Percentiles rank a stretch among this genome's conserved stretches.
phyloP scores from a whole-genome alignment of 2,888 invertebrate genomes.

The Automeris io region DNA sequence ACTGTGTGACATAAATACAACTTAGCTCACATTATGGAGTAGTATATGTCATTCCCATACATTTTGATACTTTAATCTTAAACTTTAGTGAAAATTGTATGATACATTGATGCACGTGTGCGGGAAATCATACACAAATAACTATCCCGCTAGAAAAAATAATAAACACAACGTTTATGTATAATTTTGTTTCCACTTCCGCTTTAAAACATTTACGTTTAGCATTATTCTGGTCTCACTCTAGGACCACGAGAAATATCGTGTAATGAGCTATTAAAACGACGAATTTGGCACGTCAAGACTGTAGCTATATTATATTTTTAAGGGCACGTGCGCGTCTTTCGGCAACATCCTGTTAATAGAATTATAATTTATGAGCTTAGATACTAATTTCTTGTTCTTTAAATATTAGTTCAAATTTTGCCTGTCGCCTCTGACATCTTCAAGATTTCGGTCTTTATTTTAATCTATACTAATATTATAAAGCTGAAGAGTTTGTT shows the following conservation, averaged over 20 bases:
- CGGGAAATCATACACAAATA: not conserved
- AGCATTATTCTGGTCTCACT: constrained; percentile 43
- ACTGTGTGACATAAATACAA: too few relatives aligned
- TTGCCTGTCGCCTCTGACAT: too few relatives aligned
- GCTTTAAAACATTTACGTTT: constrained; percentile 39
- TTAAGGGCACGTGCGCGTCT: constrained; percentile 44
- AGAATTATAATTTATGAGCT: not conserved
- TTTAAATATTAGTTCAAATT: too few relatives aligned
- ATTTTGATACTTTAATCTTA: too few relatives aligned
- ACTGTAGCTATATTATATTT: constrained; percentile 34
- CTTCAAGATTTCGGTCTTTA: too few relatives aligned
- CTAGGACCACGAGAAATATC: constrained; percentile 40
- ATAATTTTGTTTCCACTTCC: constrained; percentile 37
- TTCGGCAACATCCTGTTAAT: constrained; percentile 19
- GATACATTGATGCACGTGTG: not conserved
- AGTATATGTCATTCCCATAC: too few relatives aligned
- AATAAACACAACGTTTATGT: constrained; percentile 10
- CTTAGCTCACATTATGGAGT: too few relatives aligned
- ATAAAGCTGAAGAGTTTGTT: too few relatives aligned
- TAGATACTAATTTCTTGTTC: too few relatives aligned
- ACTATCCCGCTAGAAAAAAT: not conserved
- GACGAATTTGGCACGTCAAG: constrained; percentile 44
- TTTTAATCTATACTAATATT: too few relatives aligned
- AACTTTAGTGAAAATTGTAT: too few relatives aligned
- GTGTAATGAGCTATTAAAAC: constrained; percentile 56